Conservation (phyloP, 1,140 invertebrate species). For the Heliconius himera region DNA sequence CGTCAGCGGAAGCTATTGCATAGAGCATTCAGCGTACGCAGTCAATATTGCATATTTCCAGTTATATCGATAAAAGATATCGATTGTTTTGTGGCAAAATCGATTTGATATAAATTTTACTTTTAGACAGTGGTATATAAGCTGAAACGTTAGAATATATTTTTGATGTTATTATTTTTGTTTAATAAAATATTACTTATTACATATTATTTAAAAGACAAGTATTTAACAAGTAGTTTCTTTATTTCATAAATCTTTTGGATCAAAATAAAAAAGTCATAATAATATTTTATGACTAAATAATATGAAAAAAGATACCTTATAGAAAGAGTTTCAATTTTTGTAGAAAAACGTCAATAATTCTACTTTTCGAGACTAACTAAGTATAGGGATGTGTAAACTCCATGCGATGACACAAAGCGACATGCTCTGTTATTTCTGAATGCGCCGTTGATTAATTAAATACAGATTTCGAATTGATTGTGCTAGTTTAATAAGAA, state of each 20-base stretch:
- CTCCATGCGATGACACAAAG: slow-evolving; percentile 46
- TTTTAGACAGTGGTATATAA: not conserved
- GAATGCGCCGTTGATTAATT: slow-evolving; percentile 51
- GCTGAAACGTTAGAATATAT: not conserved
- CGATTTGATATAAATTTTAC: not conserved
- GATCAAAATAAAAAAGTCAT: too few species aligned
- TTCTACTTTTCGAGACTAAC: not conserved
- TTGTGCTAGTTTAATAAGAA: slow-evolving; percentile 8
- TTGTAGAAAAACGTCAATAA: not conserved
- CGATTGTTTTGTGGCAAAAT: slow-evolving; percentile 1
- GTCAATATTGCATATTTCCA: slow-evolving; percentile 51
- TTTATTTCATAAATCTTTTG: too few species aligned
- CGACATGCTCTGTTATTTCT: slow-evolving; percentile 51
- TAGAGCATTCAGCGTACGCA: slow-evolving; percentile 43
- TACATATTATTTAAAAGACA: too few species aligned
- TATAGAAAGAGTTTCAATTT: not conserved
- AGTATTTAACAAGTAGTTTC: too few species aligned
- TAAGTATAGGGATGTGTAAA: slow-evolving; percentile 35
- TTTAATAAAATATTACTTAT: too few species aligned
- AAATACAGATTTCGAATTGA: slow-evolving; percentile 41
- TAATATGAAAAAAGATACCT: not conserved
- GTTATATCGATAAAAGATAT: slow-evolving; percentile 43
- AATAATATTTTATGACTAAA: too few species aligned
- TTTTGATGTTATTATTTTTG: too few species aligned
- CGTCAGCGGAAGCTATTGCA: slow-evolving; percentile 63